Base-by-base conservation (phyloP, 2,113 vertebrate species). In the Hippoglossus stenolepis region DNA sequence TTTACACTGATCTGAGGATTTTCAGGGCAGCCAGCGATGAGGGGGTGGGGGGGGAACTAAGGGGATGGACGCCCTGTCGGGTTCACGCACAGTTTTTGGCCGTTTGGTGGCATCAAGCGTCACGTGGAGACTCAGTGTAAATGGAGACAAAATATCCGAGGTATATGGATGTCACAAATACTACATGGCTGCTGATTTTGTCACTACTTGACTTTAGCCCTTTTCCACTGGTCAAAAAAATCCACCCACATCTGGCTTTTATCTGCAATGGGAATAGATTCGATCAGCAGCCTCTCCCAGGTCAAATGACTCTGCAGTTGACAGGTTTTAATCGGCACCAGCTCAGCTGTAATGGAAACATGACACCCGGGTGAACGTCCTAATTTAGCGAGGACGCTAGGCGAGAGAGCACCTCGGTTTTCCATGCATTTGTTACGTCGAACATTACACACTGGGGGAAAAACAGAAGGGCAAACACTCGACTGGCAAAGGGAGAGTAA, bases 1-100 rank as follows among this genome's bases (percentile, higher is more conserved):
- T 90, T 77, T 82, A 75, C 79, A 80, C 83, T 85, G 85, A 92
- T 90, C 85, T 80, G 84, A 86, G 91, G 89, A 88, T 91, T 91
- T 85, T 77, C 85, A 68, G 82, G 51, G 79, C 63, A 62, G 85
- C 57, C 76, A 43, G 79, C 40, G 77, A 65, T 54, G 69, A 81
- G 83, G 31, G 38, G 84, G 89, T 86, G 70, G 89, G 89, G 77
- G 68, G 71, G 85, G 75, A 70, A 75, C 71, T 43, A 80, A 71
- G 87, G 82, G 84, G 71, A 80, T 17, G 47, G 87, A 77, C 85
- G 74, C 65, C 72, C 77, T 83, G 80, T 86, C 87, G 84, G 69
- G 82, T 77, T 78, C 64, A 47, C 11, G 20, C 57, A 20, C 38
- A 4, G 64, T 65, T 57, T 15, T 47, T 80, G 71, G 66, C 72